Evolutionary conservation across 2,113 vertebrate species (phyloP).

Genomic region (Boulengerochromis microlepis): DNA sequence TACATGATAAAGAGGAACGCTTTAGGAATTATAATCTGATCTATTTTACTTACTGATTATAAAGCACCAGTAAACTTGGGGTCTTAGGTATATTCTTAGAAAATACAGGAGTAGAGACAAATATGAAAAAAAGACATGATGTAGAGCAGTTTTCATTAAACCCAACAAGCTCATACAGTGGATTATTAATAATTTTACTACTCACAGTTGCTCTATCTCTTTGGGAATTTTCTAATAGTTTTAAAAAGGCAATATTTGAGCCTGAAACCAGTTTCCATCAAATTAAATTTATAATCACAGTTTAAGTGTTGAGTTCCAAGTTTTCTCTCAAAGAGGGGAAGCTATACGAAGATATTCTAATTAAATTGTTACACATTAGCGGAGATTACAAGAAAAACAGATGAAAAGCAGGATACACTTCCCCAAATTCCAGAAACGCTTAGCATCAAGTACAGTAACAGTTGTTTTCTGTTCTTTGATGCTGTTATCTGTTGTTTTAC

Average conservation of each 20-base stretch:
- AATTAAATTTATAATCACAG: background rate
- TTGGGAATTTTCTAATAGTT: background rate
- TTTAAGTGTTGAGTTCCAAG: background rate
- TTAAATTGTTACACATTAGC: background rate
- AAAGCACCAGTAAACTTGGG: background rate
- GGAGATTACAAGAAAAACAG: background rate
- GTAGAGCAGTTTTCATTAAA: background rate
- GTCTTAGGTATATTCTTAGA: background rate
- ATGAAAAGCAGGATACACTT: background rate
- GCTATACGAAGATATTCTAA: background rate
- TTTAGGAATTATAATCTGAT: background rate
- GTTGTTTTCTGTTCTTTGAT: background rate
- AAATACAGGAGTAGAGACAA: background rate
- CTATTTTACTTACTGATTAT: background rate
- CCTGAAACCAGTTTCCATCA: background rate
- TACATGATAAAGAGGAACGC: fast-evolving
- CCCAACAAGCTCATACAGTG: background rate
- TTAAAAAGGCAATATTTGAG: background rate
- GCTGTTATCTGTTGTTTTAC: background rate
- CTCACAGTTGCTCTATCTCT: background rate
- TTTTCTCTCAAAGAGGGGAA: background rate
- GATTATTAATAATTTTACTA: background rate
- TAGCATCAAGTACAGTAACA: background rate
- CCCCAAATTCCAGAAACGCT: background rate
- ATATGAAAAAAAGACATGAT: background rate